phyloP scores from a whole-genome alignment of 2,888 invertebrate species.

The Pristionchus japonicus region DNA sequence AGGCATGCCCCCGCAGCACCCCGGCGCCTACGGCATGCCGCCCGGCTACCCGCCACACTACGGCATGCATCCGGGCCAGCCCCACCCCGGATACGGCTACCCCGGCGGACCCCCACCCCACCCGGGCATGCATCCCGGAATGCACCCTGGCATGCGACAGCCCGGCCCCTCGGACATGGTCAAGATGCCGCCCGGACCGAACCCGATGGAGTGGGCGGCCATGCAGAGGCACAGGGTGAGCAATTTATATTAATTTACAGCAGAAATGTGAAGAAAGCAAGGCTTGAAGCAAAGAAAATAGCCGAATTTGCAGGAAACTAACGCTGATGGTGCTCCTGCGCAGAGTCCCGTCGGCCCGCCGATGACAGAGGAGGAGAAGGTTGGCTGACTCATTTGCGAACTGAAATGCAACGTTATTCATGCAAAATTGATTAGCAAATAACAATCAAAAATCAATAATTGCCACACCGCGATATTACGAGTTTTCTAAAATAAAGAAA shows the following conservation, averaged over 20 bases:
- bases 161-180: constrained; percentile 55
- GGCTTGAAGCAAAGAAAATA: not conserved
- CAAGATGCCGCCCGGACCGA: constrained; percentile 63
- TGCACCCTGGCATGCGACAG: constrained; percentile 58
- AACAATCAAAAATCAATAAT: constrained; percentile 13
- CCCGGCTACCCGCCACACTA: constrained; percentile 46
- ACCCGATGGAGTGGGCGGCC: constrained; percentile 63
- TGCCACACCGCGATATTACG: not conserved
- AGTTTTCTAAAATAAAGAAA: constrained; percentile 2
- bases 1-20: constrained; percentile 4
- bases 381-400: not conserved
- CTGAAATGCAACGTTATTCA: not conserved
- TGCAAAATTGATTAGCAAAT: not conserved
- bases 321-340: constrained; percentile 51
- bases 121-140: constrained; percentile 49
- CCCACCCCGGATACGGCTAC: constrained; percentile 47
- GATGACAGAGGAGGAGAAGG: constrained; percentile 58
- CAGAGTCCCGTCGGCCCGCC: constrained; percentile 59
- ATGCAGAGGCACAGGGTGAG: constrained; percentile 50
- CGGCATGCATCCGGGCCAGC: constrained; percentile 35
- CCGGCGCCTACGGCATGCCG: constrained; percentile 45
- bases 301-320: constrained; percentile 26
- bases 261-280: not conserved
- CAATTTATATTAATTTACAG: not conserved
- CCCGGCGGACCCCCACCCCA: constrained; percentile 10